Base-by-base conservation (phyloP, 2,113 vertebrate genomes). In the Brachionichthys hirsutus region DNA sequence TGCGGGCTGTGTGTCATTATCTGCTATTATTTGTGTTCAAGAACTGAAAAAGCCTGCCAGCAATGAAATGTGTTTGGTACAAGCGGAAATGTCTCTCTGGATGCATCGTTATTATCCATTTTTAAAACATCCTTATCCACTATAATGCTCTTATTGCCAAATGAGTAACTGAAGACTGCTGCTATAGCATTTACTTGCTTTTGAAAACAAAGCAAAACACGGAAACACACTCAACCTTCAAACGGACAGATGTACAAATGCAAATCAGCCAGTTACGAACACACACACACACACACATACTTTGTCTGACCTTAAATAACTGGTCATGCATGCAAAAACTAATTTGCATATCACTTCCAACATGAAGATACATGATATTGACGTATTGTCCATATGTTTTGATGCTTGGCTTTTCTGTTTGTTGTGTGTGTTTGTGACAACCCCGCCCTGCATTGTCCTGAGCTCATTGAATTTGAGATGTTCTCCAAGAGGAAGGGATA, bases 401-500 rank as follows among this genome's bases (percentile, higher is more conserved):
- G 20, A 48, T 35, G 14, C 50, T 50, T 55, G 9, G 44, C 14
- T 9, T 55, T 54, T 53, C 4, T 22, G 18, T 50, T 9, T 13
- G 38, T 41, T 24, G 35, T 30, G 8, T 30, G 8, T 55, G 14
- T 44, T 43, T 76, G 22, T 53, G 36, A 46, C 15, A 44, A 18
- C n/a, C 41, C 2, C 35, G 20, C 58, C 20, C n/a, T n/a, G n/a
- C 24, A 38, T 57, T 38, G 48, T 34, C 16, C 19, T 15, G 18
- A 16, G 22, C 22, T 63, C 57, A 61, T 35, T 62, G 3, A 50
- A 62, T 71, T 35, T 56, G 49, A 78, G 49, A 55, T 73, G 30
- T 58, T 66, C 44, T 63, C 30, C 64, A 30, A 58, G 8, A 70
- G 59, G 18, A 55, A 55, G 18, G 6, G 12, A 44, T 67, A 68